Conservation (phyloP, 2,113 vertebrate species). For the Columbina picui region DNA sequence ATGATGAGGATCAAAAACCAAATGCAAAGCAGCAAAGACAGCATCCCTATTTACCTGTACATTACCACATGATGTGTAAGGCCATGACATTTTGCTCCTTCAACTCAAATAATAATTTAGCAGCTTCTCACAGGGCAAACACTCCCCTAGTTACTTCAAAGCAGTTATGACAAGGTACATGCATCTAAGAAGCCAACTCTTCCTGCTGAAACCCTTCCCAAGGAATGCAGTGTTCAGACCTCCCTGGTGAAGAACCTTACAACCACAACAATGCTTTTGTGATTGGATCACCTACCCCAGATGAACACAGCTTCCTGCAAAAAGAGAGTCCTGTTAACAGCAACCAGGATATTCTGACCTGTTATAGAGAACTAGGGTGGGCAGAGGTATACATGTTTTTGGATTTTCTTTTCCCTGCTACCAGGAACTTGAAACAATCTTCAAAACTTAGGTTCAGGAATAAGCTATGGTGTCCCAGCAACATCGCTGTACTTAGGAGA, state of each 20-base stretch:
- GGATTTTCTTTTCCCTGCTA: background rate
- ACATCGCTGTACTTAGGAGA: background rate
- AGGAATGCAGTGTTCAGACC: background rate
- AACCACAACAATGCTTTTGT: background rate
- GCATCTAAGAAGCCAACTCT: background rate
- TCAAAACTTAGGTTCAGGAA: background rate
- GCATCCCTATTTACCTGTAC: background rate
- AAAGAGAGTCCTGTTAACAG: background rate
- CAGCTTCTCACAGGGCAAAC: slow-evolving; percentile 43
- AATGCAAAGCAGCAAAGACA: slow-evolving; percentile 15
- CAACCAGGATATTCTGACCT: background rate
- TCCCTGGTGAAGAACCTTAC: background rate
- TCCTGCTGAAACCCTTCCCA: background rate
- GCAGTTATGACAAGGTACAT: background rate
- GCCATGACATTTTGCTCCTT: slow-evolving; percentile 43
- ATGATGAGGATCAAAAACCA: background rate
- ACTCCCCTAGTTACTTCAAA: background rate
- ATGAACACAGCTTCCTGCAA: background rate
- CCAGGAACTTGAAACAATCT: background rate
- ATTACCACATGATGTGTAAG: slow-evolving; percentile 10
- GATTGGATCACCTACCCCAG: background rate
- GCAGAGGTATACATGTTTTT: background rate
- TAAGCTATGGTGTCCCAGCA: background rate
- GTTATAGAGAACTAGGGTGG: background rate
- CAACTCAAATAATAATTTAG: background rate